These are phyloP conservation scores for Tylochromis polylepis DNA, from an alignment of 2,113 vertebrate species.

Conservation along the genomic window DNA sequence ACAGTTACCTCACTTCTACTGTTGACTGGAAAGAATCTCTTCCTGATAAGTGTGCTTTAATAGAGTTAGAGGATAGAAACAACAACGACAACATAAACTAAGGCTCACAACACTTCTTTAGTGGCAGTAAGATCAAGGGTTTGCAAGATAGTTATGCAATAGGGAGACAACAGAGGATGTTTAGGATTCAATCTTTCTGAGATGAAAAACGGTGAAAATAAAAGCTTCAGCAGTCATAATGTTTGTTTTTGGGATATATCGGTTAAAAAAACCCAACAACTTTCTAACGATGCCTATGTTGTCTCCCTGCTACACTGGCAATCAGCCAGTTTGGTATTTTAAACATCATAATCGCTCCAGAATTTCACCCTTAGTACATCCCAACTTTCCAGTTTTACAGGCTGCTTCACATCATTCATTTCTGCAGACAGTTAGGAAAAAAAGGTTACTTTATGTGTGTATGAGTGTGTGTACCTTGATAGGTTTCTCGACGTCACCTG, in stretches of 20 bases:
- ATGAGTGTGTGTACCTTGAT: conserved; percentile 76
- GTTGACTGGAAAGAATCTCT: conserved; percentile 36
- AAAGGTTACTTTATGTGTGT: neutral
- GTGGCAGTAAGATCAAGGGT: neutral
- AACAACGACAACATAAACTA: conserved; percentile 24
- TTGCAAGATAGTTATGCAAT: neutral
- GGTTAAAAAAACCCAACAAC: neutral
- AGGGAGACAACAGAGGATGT: neutral
- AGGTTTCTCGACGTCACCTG: conserved; percentile 87
- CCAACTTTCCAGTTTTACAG: neutral
- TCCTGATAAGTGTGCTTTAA: conserved; percentile 59
- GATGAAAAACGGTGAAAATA: neutral
- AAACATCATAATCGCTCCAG: neutral
- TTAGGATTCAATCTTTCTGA: neutral
- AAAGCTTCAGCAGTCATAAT: neutral
- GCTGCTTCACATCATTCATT: neutral
- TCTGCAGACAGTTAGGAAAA: neutral
- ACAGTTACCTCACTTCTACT: conserved; percentile 50
- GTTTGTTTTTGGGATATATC: neutral
- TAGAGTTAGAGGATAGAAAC: conserved; percentile 25
- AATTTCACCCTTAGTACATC: neutral
- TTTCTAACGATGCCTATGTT: neutral
- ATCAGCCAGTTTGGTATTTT: neutral
- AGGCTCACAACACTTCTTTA: neutral
- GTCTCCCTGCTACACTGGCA: neutral